A percentile compares a stretch with the other conserved stretches of the same genome.
These are phyloP conservation scores for Salvator merianae DNA, from an alignment of 2,113 vertebrate species.

Conservation along the genomic window DNA sequence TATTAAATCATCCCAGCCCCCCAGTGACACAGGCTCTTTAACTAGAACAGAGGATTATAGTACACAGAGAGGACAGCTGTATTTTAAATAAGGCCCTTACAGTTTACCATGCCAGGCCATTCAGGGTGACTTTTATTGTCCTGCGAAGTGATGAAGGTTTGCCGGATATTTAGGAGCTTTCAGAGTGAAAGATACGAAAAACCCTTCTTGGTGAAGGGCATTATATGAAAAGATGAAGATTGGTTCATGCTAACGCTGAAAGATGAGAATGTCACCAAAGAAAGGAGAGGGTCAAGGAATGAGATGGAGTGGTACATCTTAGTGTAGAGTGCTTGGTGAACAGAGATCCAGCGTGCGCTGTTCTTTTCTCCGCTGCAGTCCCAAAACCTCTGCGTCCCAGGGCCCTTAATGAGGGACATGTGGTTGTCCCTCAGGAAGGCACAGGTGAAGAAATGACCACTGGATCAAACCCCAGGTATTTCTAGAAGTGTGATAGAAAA, in stretches of 20 bases:
- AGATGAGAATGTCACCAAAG: neutral
- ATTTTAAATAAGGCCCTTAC: constrained; percentile 61
- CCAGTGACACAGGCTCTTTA: constrained; percentile 66
- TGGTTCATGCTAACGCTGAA: constrained; percentile 34
- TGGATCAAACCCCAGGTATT: neutral
- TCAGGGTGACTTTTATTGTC: constrained; percentile 59
- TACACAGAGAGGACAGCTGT: constrained; percentile 62
- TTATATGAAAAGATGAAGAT: constrained; percentile 36
- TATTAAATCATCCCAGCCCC: constrained; percentile 66
- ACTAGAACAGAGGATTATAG: constrained; percentile 63
- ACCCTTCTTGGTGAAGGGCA: neutral
- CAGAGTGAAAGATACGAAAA: constrained; percentile 19
- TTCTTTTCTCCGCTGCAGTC: neutral
- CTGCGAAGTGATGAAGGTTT: constrained; percentile 26
- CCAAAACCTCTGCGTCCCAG: neutral
- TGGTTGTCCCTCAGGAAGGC: too few species aligned
- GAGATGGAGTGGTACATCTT: neutral
- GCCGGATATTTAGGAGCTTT: constrained; percentile 37
- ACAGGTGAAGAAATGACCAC: neutral
- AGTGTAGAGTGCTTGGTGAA: constrained; percentile 2
- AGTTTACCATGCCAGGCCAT: constrained; percentile 50
- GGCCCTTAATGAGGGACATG: neutral
- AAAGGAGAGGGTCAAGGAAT: constrained; percentile 29
- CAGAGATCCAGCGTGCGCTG: neutral
- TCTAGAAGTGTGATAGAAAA: neutral